Conservation (phyloP, 2,888 invertebrate species). For the Liodrosophila aerea region DNA sequence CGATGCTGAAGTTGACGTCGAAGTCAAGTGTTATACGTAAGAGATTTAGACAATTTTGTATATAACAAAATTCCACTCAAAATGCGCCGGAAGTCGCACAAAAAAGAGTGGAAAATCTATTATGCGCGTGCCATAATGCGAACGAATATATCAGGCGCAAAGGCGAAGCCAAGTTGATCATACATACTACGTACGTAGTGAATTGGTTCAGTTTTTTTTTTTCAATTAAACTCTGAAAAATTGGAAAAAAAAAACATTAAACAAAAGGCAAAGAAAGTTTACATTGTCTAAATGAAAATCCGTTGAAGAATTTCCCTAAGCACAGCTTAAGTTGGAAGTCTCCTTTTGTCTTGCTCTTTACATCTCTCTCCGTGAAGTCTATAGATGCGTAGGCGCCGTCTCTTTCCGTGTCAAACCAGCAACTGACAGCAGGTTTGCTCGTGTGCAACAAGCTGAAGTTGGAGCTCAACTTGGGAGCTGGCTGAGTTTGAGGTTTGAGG, state of each 20-base stretch:
- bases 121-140: slow-evolving; percentile 60
- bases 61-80: slow-evolving; percentile 38
- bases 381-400: slow-evolving; percentile 73
- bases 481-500: slow-evolving; percentile 20
- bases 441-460: slow-evolving; percentile 38
- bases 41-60: slow-evolving; percentile 56
- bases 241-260: slow-evolving; percentile 41
- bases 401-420: slow-evolving; percentile 74
- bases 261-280: slow-evolving; percentile 68
- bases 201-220: slow-evolving; percentile 65
- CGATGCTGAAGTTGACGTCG: slow-evolving; percentile 27
- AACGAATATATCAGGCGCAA: slow-evolving; percentile 66
- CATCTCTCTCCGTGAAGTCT: slow-evolving; percentile 16
- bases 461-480: slow-evolving; percentile 4
- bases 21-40: slow-evolving; percentile 64
- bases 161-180: slow-evolving; percentile 14
- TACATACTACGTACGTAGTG: no score
- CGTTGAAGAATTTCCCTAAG: slow-evolving; percentile 77
- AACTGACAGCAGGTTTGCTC: slow-evolving; percentile 76
- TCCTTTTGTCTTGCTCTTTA: slow-evolving; percentile 8
- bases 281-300: slow-evolving; percentile 67
- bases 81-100: slow-evolving; percentile 61
- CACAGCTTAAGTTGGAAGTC: slow-evolving; percentile 54
- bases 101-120: slow-evolving; percentile 47
- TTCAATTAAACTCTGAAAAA: slow-evolving; percentile 44